Conservation (phyloP, 2,113 vertebrate species). For the Bos indicus region DNA sequence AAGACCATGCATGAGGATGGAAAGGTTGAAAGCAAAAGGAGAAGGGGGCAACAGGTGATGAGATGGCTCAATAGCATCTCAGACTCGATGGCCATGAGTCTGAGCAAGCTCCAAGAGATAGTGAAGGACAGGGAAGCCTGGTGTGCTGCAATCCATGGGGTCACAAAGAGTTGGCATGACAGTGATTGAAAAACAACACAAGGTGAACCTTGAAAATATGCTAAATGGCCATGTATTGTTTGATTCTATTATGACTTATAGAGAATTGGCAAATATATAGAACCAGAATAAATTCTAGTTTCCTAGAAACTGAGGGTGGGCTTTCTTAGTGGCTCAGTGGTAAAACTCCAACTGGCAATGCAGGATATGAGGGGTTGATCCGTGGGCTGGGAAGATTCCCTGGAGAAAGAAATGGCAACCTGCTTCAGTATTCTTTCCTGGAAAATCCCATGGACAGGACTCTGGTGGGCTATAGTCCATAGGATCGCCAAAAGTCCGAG, state of each 20-base stretch:
- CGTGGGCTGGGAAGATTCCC: background rate
- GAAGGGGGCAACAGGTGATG: background rate
- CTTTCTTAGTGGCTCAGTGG: background rate
- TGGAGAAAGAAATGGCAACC: background rate
- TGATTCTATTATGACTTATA: background rate
- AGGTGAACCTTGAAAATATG: background rate
- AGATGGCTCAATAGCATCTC: background rate
- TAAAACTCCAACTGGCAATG: background rate
- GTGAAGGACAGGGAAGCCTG: background rate
- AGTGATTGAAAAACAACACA: background rate
- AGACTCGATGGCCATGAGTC: background rate
- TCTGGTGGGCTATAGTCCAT: background rate
- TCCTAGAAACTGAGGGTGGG: rapidly evolving
- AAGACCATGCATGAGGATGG: background rate
- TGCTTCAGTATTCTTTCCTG: background rate
- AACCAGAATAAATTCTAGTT: background rate
- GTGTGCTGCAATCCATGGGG: background rate
- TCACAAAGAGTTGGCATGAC: background rate
- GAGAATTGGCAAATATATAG: background rate
- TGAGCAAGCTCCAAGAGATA: background rate
- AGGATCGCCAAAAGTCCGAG: background rate
- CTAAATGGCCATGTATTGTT: background rate
- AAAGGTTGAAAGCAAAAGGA: background rate
- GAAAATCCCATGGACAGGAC: background rate
- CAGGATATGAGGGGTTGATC: background rate